Evolutionary conservation across 2,797 vertebrate genomes (phyloP), one percentile per base, ranked within the genome.

Genomic region (Rhabdophis nuchalis): DNA sequence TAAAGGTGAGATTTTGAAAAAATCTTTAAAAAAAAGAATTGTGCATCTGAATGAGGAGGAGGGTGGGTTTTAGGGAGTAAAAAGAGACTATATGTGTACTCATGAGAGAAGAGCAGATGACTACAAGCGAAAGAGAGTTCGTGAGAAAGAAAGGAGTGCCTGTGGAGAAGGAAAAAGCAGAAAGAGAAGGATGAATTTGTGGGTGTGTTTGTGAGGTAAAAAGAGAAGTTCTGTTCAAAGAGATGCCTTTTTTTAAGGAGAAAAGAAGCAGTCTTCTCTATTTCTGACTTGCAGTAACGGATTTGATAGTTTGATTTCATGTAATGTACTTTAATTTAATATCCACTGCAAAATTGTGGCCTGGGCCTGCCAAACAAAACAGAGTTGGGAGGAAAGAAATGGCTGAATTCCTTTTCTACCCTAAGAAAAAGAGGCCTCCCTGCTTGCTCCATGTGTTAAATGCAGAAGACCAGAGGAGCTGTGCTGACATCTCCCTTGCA

Each of bases 11-110:
- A 18, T 64, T 23, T 29, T 5, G 1, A 29, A 61, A 61, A 61
- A 61, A 29, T 14, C 1, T 2, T 53, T 54, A 10, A 25, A n/a
- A 64, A 61, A 64, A 64, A 13, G 60, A 64, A 64, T 9, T 41
- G 18, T 72, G 68, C 32, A 72, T 36, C 64, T 68, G 6, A 18
- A 52, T 16, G 14, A n/a, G 46, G 13, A n/a, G 85, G 50, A 54
- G 29, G 85, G 5, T 50, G 85, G 85, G 5, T 52, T 52, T n/a
- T 54, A n/a, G 85, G 14, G 50, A 54, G 32, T 32, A 86, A 86
- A 86, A 56, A 0, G 52, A 18, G 6, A 1, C 8, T 32, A 8
- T 3, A 32, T 72, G 7, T 8, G 16, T 1, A 8, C 1, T 16
- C 6, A 6, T 1, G 32, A 9, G 32, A 72, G 68, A 72, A 36